phyloP scores from a whole-genome alignment of 2,888 invertebrate genomes.

The Nephrotoma appendiculata region DNA sequence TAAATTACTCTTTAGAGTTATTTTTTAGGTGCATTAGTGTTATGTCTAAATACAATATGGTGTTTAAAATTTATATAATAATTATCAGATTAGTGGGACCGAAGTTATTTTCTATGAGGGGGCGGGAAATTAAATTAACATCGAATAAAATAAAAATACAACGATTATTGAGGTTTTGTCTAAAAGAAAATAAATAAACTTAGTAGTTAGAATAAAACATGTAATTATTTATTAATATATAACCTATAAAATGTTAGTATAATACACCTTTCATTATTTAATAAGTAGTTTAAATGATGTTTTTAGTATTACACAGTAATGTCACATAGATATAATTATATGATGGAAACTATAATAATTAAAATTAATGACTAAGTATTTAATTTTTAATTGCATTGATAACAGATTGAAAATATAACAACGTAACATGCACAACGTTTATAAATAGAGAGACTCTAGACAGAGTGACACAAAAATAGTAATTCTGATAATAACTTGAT shows the following conservation, averaged over 20 bases:
- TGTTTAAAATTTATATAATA: background rate
- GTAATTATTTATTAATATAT: background rate
- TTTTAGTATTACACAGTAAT: background rate
- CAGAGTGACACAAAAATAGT: background rate
- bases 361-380: background rate
- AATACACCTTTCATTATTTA: background rate
- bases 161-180: background rate
- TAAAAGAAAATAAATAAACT: background rate
- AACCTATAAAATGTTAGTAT: background rate
- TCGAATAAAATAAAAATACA: background rate
- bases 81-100: slow-evolving; percentile 4
- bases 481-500: background rate
- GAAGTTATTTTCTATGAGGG: background rate
- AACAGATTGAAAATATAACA: background rate
- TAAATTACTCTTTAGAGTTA: background rate
- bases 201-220: background rate
- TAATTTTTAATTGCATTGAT: background rate
- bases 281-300: background rate
- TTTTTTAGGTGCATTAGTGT: background rate
- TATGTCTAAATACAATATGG: background rate
- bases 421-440: background rate
- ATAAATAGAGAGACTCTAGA: background rate
- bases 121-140: background rate
- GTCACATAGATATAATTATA: background rate
- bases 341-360: background rate